Evolutionary conservation across 2,888 invertebrate genomes (phyloP), one percentile per base, ranked within the genome.

Genomic region (Oxycera nigricornis): DNA sequence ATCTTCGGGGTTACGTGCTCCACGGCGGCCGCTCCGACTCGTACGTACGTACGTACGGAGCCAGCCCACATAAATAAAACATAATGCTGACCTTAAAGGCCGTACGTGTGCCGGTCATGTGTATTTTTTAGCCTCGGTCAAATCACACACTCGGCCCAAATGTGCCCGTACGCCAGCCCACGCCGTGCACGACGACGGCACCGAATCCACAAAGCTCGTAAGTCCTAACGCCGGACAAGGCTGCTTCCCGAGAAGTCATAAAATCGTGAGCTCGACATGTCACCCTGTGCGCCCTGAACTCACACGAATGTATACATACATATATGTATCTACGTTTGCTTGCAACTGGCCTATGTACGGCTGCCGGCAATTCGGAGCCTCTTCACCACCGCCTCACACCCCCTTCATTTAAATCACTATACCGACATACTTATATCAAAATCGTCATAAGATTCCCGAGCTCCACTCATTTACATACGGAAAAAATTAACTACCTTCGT

Each of bases 361-460:
- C 30, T 68, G 68, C 68, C 68, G 68, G 68, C 68, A 68, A 68
- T 68, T 68, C 28, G 68, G 62, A 62, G 62, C 62, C 62, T 62
- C 62, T 24, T 6, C 24, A 2, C 17, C 24, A 14, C 55, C 24
- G 7, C n/a, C 46, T 46, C 46, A 46, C n/a, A n/a, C 14, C 14
- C 6, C 46, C 14, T 46, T n/a, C n/a, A n/a, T n/a, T n/a, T n/a
- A n/a, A n/a, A n/a, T n/a, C n/a, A n/a, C n/a, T n/a, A n/a, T n/a
- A n/a, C n/a, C n/a, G n/a, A 46, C 17, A 3, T 46, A 46, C 46
- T 46, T 14, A 14, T 7, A 46, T 2, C 46, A 3, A n/a, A n/a
- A 46, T 46, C 46, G 6, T 7, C 46, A 46, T 46, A 14, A 7
- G 6, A 22, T 24, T 55, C 55, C 55, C 4, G 7, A 22, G 24